Conservation (phyloP, 2,797 vertebrate species). For the Craterocephalus amniculus region DNA sequence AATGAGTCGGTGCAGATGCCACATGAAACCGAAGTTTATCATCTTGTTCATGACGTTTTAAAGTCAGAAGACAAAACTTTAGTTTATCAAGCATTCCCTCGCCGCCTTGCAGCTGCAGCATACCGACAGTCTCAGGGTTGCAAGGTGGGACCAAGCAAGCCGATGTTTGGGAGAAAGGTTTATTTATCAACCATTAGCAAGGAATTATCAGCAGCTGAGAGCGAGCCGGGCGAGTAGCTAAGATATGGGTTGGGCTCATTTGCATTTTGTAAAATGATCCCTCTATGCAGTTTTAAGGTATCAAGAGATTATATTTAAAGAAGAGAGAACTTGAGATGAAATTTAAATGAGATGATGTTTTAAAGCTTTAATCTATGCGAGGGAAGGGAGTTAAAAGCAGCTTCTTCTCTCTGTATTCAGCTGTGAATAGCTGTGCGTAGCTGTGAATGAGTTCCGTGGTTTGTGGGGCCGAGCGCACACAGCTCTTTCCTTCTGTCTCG, state of each 20-base stretch:
- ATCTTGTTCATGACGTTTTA: background rate
- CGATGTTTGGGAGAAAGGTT: background rate
- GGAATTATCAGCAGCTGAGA: background rate
- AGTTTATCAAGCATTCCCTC: background rate
- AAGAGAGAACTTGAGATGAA: background rate
- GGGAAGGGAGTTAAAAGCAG: background rate
- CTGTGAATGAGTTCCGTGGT: constrained; percentile 26
- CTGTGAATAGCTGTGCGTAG: background rate
- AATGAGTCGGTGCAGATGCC: background rate
- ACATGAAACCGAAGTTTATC: background rate
- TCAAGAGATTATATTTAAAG: background rate
- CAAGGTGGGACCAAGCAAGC: background rate
- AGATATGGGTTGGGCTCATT: background rate
- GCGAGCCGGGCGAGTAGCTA: background rate
- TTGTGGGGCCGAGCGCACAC: constrained; percentile 32
- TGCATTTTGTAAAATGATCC: background rate
- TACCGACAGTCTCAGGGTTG: background rate
- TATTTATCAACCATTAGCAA: background rate
- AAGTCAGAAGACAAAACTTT: background rate
- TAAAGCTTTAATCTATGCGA: background rate
- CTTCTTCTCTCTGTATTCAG: background rate
- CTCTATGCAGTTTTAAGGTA: background rate
- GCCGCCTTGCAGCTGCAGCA: background rate
- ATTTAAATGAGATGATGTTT: constrained; percentile 1
- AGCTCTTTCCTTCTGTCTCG: background rate